These are phyloP conservation scores for Tragelaphus scriptus DNA, from an alignment of 2,113 vertebrate species.

Conservation along the genomic window DNA sequence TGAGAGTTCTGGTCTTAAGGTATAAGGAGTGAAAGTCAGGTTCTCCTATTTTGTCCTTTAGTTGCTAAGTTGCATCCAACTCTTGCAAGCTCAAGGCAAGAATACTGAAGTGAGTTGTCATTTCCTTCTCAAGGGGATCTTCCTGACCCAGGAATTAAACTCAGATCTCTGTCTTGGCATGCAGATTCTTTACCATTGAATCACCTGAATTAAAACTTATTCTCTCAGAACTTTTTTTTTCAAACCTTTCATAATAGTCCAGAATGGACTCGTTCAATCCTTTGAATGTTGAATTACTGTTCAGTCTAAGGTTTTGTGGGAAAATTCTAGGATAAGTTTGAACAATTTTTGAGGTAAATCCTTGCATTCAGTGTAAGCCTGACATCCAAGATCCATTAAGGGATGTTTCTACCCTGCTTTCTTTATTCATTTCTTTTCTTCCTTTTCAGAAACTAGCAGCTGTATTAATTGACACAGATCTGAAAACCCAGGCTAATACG, in stretches of 20 bases:
- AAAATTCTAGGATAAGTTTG: not conserved
- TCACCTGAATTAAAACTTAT: not conserved
- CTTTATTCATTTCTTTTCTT: not conserved
- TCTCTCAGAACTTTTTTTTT: not conserved
- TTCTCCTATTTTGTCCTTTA: not conserved
- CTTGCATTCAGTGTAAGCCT: not conserved
- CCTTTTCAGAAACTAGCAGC: not conserved
- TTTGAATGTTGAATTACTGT: not conserved
- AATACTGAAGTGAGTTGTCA: not conserved
- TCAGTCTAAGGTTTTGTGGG: not conserved
- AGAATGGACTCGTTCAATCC: not conserved
- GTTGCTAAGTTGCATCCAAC: accelerated
- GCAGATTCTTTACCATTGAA: not conserved
- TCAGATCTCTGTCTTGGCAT: not conserved
- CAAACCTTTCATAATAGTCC: not conserved
- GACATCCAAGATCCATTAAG: not conserved
- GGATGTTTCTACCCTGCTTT: not conserved
- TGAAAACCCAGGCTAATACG: not conserved
- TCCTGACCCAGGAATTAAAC: not conserved
- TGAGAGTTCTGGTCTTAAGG: not conserved
- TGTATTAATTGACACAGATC: not conserved
- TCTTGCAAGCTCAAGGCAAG: not conserved
- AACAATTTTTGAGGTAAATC: not conserved
- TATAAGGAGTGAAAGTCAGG: not conserved
- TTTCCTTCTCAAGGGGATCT: not conserved